Evolutionary conservation across 1,140 invertebrate genomes (phyloP), one percentile per base, ranked within the genome.

Genomic region (Lasioglossum baleicum): DNA sequence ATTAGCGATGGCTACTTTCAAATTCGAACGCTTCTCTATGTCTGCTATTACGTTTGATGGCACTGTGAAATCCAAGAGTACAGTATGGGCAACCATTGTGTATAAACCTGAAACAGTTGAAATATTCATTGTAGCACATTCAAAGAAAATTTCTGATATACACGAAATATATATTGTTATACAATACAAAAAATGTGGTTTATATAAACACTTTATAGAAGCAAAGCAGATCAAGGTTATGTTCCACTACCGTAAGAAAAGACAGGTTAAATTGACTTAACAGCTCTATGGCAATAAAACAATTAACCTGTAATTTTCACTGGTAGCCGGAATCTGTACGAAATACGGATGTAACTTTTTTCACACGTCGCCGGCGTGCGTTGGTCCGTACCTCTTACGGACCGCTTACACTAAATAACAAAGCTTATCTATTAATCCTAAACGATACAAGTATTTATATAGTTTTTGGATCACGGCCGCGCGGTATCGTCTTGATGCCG

Each of bases 11-110:
- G 95, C 94, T 67, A 94, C 94, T 74, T 96, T 95, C 60, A 96
- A 92, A 73, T 94, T 93, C 68, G 95, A 95, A 72, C 95, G 93
- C 81, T 96, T 95, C 72, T 93, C 94, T 77, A 95, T 93, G 87
- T 96, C 96, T 64, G 92, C 93, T 42, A 96, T 93, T 56, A 94
- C 94, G 61, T 94, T 94, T 7, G 95, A 93, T 83, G 97, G 95
- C 68, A 97, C 93, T 6, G 96, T 95, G 88, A 97, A 97, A 94
- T 97, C 96, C 80, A 97, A 91, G 58, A 97, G 92, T 85, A 97
- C 94, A 60, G 96, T 97, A 91, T 97, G 96, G n/a, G 96, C 96
- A 84, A 96, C 95, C 97, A 97, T 97, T 48, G 61, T 82, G 77
- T 73, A 82, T 85, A 73, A 26, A 82, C 42, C 77, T 80, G 40